Percentiles rank a stretch among this genome's conserved stretches.
These are phyloP conservation scores for Seira ritae DNA, from an alignment of 2,888 invertebrate species.

Conservation along the genomic window DNA sequence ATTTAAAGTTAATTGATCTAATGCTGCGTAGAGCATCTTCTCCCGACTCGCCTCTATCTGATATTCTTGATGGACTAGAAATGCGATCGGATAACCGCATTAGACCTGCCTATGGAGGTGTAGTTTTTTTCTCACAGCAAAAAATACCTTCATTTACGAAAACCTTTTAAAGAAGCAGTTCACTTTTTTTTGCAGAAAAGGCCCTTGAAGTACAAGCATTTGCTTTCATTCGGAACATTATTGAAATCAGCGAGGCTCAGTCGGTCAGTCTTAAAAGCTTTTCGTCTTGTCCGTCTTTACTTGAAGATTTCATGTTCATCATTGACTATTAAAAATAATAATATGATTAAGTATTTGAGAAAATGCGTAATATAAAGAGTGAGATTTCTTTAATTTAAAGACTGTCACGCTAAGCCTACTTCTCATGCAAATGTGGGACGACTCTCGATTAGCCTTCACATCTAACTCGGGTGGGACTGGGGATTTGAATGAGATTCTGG, in stretches of 20 bases:
- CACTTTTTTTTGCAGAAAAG: conserved; percentile 20
- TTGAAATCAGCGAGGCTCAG: conserved; percentile 36
- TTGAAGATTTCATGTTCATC: conserved; percentile 6
- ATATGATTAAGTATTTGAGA: conserved; percentile 8
- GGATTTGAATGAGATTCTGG: conserved; percentile 34
- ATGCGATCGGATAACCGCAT: conserved; percentile 35
- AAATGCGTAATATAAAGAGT: no score
- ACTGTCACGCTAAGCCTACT: conserved; percentile 39
- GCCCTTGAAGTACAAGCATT: conserved; percentile 41
- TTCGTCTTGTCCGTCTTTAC: no score
- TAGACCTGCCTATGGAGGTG: conserved; percentile 44
- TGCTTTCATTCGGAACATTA: conserved; percentile 38
- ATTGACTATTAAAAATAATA: not conserved
- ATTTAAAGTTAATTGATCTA: no score
- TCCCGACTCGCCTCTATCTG: no score
- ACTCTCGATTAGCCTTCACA: conserved; percentile 27
- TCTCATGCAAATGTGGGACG: conserved; percentile 51
- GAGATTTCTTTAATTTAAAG: conserved; percentile 14
- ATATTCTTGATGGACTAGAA: conserved; percentile 33
- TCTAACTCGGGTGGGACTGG: not conserved
- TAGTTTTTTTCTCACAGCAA: not conserved
- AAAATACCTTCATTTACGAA: no score
- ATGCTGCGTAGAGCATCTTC: no score
- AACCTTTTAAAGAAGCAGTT: not conserved
- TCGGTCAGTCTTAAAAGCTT: conserved; percentile 32